Evolutionary conservation across 2,113 vertebrate species (phyloP), one percentile per base, ranked within the genome.

Genomic region (Zingel zingel): DNA sequence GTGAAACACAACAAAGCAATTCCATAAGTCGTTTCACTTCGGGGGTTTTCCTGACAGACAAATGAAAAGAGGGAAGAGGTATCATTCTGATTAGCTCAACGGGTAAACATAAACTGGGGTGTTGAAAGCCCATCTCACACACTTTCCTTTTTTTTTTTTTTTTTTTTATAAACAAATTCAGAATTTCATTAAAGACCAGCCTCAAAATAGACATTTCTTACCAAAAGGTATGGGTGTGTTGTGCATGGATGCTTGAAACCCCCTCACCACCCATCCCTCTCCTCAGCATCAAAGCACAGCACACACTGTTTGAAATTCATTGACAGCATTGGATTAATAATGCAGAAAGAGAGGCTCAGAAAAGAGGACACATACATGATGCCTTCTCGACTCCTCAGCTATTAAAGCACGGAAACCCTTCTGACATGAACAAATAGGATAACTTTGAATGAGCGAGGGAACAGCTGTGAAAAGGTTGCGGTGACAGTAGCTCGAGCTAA

Each of bases 281-380:
- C 62, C 59, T 39, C 88, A 74, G 83, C 94, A 94, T 95, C 93
- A 94, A 95, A 95, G 91, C 70, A 33, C 83, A 43, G 77, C 59
- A 47, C 83, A 68, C 57, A 16, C 75, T 79, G 78, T 92, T 94
- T 93, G 91, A 93, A 92, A 94, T 94, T 92, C 92, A 94, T 91
- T 91, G 93, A 95, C 93, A 91, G 91, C 84, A 59, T 76, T 68
- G 83, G 82, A 91, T 95, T 89, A 95, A 94, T 93, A 94, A 95
- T 94, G 93, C 83, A 92, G 89, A 68, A 70, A 85, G 87, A 91
- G 81, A 77, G 59, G 79, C 83, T 75, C 59, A 73, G 66, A 89
- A 88, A 88, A 91, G 78, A 89, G 84, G 86, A 88, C 81, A 83
- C 82, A 77, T 69, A 85, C 64, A 47, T 13, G 57, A 79, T 76